Percentiles rank a stretch among this genome's conserved stretches.
Evolutionary conservation across 2,797 vertebrate genomes (phyloP).

Genomic region (Betta splendens): DNA sequence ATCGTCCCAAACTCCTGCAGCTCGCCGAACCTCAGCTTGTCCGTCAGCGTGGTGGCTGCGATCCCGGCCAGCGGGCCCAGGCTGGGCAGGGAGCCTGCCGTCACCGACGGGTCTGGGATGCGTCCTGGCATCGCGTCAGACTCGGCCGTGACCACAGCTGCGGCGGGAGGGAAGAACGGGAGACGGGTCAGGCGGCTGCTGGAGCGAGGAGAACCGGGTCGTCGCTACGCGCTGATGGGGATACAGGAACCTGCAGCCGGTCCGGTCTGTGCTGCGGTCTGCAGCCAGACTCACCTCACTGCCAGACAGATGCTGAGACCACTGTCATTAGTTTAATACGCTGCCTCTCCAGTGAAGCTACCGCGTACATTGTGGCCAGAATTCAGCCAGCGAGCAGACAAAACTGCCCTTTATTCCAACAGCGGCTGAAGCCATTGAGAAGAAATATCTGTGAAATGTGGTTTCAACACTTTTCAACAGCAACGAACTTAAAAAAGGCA

Average conservation of each 20-base stretch:
- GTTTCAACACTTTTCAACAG: slow-evolving; percentile 52
- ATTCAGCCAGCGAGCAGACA: slow-evolving; percentile 37
- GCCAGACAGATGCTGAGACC: slow-evolving; percentile 49
- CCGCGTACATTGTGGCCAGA: slow-evolving; percentile 65
- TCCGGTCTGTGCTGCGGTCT: slow-evolving; percentile 21
- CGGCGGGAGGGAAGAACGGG: slow-evolving; percentile 45
- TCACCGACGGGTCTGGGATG: slow-evolving; percentile 95
- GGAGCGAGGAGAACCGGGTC: slow-evolving; percentile 23
- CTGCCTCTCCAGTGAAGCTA: slow-evolving; percentile 50
- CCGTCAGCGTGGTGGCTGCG: slow-evolving; percentile 87
- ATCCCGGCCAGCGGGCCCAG: slow-evolving; percentile 91
- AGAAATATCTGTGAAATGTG: slow-evolving; percentile 61
- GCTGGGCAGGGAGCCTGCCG: slow-evolving; percentile 89
- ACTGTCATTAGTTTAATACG: slow-evolving; percentile 53
- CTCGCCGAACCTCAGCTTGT: slow-evolving; percentile 91
- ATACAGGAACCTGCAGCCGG: slow-evolving; percentile 15
- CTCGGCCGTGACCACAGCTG: slow-evolving; percentile 81
- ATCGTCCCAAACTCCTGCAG: slow-evolving; percentile 91
- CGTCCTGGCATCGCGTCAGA: slow-evolving; percentile 97
- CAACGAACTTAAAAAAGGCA: slow-evolving; percentile 20
- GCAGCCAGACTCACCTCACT: slow-evolving; percentile 10
- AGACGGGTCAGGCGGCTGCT: slow-evolving; percentile 37
- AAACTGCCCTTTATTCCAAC: slow-evolving; percentile 65
- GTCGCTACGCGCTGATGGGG: neutral
- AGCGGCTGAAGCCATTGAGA: slow-evolving; percentile 44